phyloP scores from a whole-genome alignment of 2,797 vertebrate species.

The Manis pentadactyla region DNA sequence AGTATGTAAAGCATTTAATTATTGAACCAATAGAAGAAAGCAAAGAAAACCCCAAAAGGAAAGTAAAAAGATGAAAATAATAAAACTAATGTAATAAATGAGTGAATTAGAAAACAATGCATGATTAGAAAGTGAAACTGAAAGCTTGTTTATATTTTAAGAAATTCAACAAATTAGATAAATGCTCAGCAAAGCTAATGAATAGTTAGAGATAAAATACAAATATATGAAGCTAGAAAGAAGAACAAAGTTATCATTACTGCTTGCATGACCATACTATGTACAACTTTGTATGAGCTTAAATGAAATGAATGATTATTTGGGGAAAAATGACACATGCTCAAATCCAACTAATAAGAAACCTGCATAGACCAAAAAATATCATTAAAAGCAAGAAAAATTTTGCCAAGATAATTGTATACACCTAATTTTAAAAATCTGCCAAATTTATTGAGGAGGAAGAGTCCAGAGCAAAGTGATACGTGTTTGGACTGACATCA shows the following conservation, averaged over 20 bases:
- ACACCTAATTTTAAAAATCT: neutral
- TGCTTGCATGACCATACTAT: neutral
- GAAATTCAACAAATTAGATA: neutral
- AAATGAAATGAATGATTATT: constrained; percentile 8
- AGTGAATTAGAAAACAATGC: neutral
- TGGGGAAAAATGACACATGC: neutral
- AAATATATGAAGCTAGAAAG: constrained; percentile 27
- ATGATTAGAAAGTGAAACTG: neutral
- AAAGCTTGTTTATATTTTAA: neutral
- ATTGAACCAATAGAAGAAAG: neutral
- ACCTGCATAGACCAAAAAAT: neutral
- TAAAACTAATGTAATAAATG: constrained; percentile 5
- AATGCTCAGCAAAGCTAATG: neutral
- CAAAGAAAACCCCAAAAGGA: neutral
- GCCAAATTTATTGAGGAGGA: neutral
- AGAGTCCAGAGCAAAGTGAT: neutral
- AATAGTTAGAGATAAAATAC: constrained; percentile 26
- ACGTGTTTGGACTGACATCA: neutral
- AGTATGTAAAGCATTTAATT: neutral
- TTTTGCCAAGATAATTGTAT: neutral
- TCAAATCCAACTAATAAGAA: neutral
- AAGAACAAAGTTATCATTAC: neutral
- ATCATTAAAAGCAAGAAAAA: neutral
- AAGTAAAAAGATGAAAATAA: constrained; percentile 27
- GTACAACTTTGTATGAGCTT: constrained; percentile 13